Evolutionary conservation across 2,888 invertebrate genomes (phyloP).

Genomic region (Nomada lathburiana): DNA sequence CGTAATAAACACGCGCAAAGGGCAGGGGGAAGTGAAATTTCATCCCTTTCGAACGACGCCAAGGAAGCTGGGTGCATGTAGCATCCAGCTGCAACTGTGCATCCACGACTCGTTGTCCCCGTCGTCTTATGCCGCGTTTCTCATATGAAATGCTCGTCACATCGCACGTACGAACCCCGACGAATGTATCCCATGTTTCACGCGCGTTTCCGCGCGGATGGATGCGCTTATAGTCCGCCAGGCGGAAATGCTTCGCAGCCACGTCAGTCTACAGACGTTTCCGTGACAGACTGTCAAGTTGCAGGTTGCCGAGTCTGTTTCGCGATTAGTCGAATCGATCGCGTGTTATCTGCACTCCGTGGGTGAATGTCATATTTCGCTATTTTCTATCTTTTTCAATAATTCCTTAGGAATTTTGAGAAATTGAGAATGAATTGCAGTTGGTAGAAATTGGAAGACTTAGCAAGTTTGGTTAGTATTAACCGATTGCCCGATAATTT

Average conservation of each 20-base stretch:
- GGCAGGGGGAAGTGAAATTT: neutral
- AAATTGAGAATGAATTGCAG: neutral
- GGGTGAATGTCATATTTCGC: neutral
- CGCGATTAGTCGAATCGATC: constrained; percentile 45
- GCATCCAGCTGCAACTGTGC: constrained; percentile 11
- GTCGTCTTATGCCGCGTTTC: constrained; percentile 38
- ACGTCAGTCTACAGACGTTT: constrained; percentile 36
- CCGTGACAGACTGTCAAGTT: constrained; percentile 40
- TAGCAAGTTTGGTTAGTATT: too few relatives aligned
- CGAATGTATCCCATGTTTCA: constrained; percentile 33
- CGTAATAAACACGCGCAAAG: neutral
- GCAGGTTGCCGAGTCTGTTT: constrained; percentile 19
- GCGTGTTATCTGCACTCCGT: constrained; percentile 12
- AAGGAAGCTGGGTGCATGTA: neutral
- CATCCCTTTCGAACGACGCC: neutral
- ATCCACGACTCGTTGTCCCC: constrained; percentile 27
- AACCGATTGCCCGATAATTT: too few relatives aligned
- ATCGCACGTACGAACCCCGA: constrained; percentile 26
- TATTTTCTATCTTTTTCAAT: neutral
- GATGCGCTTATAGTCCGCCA: constrained; percentile 47
- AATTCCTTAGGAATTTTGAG: too few relatives aligned
- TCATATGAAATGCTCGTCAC: constrained; percentile 41
- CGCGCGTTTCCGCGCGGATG: constrained; percentile 58
- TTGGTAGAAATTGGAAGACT: neutral
- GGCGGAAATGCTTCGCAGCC: constrained; percentile 48